These are phyloP conservation scores for Apistogramma diplotaenia DNA, from an alignment of 2,113 vertebrate genomes.

Conservation along the genomic window DNA sequence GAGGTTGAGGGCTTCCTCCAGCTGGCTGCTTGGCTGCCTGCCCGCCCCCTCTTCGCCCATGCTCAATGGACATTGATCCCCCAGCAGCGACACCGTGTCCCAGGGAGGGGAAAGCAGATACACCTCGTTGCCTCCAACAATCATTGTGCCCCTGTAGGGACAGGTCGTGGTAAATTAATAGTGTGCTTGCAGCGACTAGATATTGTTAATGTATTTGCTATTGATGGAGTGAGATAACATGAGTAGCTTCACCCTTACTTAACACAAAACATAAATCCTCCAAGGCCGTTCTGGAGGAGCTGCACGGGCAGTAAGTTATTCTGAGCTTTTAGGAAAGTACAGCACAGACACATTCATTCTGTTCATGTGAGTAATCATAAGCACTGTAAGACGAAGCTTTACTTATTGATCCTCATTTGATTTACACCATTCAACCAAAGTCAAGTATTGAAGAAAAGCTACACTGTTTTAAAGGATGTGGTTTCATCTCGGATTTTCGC, in stretches of 20 bases:
- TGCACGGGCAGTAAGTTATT: constrained; percentile 14
- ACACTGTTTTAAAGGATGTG: background rate
- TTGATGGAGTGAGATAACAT: constrained; percentile 86
- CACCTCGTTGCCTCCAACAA: constrained; percentile 84
- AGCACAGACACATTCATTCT: background rate
- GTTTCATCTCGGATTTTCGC: background rate
- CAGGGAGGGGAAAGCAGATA: constrained; percentile 82
- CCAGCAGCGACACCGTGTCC: constrained; percentile 81
- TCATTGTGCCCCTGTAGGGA: constrained; percentile 82
- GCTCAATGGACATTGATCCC: constrained; percentile 85
- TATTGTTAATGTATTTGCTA: constrained; percentile 88
- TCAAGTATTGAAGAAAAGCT: background rate
- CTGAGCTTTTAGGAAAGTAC: constrained; percentile 33
- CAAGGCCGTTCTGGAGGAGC: constrained; percentile 70
- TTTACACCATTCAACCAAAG: background rate
- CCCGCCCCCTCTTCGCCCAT: constrained; percentile 60
- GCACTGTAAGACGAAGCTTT: background rate
- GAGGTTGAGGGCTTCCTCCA: constrained; percentile 61
- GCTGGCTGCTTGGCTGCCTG: constrained; percentile 68
- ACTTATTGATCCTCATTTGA: constrained; percentile 2
- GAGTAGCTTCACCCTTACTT: constrained; percentile 87
- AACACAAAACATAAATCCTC: constrained; percentile 88
- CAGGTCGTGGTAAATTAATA: constrained; percentile 86
- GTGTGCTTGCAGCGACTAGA: constrained; percentile 83
- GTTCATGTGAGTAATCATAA: background rate